Evolutionary conservation across 92 coral and sea anemone species (phyloP).

Genomic region (Siderastrea siderea): DNA sequence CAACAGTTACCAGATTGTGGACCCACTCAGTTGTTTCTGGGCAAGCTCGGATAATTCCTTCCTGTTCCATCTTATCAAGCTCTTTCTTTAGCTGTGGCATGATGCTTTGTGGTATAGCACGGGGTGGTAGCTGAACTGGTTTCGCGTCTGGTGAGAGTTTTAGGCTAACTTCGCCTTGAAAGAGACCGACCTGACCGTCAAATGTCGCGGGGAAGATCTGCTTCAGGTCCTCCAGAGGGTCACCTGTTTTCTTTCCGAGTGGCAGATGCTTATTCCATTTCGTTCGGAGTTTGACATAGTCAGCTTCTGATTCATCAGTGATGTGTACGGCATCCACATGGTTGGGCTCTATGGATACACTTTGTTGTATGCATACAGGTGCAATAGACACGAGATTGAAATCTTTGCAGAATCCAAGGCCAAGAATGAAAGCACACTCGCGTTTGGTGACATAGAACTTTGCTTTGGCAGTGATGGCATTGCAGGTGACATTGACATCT

Average conservation of each 20-base stretch:
- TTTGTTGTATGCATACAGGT: slow-evolving; percentile 76
- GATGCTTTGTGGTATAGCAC: slow-evolving; percentile 75
- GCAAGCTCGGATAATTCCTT: slow-evolving; percentile 73
- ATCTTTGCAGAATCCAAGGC: slow-evolving; percentile 71
- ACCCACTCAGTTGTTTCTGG: no score
- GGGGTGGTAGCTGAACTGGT: slow-evolving; percentile 77
- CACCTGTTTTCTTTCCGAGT: slow-evolving; percentile 75
- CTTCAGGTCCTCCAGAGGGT: slow-evolving; percentile 72
- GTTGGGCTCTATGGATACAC: slow-evolving; percentile 61
- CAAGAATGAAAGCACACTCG: slow-evolving; percentile 73
- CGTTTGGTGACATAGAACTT: slow-evolving; percentile 73
- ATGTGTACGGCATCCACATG: slow-evolving; percentile 78
- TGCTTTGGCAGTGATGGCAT: slow-evolving; percentile 59
- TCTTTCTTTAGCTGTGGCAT: slow-evolving; percentile 78
- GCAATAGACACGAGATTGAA: slow-evolving; percentile 70
- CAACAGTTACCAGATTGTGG: no score
- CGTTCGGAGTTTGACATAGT: slow-evolving; percentile 62
- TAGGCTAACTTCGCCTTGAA: slow-evolving; percentile 69
- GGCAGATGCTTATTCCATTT: slow-evolving; percentile 78
- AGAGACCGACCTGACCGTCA: slow-evolving; percentile 63
- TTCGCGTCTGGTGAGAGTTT: slow-evolving; percentile 74
- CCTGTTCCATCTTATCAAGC: slow-evolving; percentile 75
- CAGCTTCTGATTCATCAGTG: slow-evolving; percentile 69
- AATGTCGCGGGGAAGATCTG: slow-evolving; percentile 65
- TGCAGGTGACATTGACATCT: slow-evolving; percentile 64